Evolutionary conservation across 2,888 invertebrate genomes (phyloP).

Genomic region (Girardia tigrina): DNA sequence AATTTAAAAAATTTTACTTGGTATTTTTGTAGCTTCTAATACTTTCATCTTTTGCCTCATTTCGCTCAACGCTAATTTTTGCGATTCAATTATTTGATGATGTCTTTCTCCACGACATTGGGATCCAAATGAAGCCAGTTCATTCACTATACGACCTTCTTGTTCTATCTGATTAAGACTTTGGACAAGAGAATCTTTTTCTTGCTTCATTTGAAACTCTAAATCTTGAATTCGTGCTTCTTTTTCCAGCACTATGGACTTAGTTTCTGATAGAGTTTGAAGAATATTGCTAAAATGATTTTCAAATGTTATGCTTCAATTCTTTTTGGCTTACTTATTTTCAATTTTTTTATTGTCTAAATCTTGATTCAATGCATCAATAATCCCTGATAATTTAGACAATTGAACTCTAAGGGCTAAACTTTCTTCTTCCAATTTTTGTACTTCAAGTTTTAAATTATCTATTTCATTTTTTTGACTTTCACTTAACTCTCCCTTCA

Average conservation of each 20-base stretch:
- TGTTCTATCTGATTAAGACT: conserved; percentile 25
- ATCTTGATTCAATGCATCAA: conserved; percentile 40
- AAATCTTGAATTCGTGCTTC: conserved; percentile 39
- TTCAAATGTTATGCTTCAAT: background rate
- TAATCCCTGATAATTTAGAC: conserved; percentile 47
- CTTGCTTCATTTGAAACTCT: conserved; percentile 41
- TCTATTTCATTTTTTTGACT: conserved; percentile 48
- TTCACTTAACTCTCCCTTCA: conserved; percentile 49
- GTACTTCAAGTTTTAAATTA: conserved; percentile 41
- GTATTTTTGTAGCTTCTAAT: conserved; percentile 41
- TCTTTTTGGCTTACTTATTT: background rate
- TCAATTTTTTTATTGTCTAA: background rate
- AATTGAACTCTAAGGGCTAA: conserved; percentile 45
- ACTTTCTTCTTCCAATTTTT: conserved; percentile 43
- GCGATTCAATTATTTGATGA: conserved; percentile 46
- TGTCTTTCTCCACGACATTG: conserved; percentile 50
- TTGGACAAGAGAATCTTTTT: conserved; percentile 33
- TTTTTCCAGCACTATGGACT: conserved; percentile 39
- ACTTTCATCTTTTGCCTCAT: conserved; percentile 44
- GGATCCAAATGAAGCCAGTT: conserved; percentile 47
- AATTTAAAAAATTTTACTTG: background rate
- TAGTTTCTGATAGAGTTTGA: background rate
- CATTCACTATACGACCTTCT: conserved; percentile 37
- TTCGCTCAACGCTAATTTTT: conserved; percentile 49
- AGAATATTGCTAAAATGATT: background rate